Evolutionary conservation across 1,140 invertebrate genomes (phyloP).

Genomic region (Anastrepha ludens): DNA sequence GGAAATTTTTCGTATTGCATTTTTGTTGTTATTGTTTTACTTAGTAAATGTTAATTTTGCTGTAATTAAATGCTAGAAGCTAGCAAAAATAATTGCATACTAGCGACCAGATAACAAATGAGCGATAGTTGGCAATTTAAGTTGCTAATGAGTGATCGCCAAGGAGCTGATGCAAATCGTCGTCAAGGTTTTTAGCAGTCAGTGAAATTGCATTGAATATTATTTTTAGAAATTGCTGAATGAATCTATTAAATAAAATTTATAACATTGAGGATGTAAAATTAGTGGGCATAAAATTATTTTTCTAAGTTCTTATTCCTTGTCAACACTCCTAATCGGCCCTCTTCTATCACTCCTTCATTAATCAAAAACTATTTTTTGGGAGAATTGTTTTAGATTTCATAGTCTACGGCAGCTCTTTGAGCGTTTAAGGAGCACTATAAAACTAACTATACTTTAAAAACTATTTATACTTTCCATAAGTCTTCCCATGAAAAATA

Average conservation of each 20-base stretch:
- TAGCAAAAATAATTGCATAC: background rate
- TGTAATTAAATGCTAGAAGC: constrained; percentile 33
- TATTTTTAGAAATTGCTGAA: background rate
- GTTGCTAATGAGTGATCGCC: constrained; percentile 31
- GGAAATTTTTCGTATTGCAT: constrained; percentile 13
- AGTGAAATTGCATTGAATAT: background rate
- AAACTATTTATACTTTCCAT: too few relatives aligned
- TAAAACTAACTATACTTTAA: too few relatives aligned
- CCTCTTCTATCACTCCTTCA: too few relatives aligned
- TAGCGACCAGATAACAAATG: constrained; percentile 31
- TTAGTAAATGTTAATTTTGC: constrained; percentile 37
- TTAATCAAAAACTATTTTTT: too few relatives aligned
- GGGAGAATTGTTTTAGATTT: too few relatives aligned
- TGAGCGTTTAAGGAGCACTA: too few relatives aligned
- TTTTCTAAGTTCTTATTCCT: too few relatives aligned
- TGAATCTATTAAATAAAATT: background rate
- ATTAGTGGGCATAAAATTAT: too few relatives aligned
- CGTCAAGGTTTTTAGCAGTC: background rate
- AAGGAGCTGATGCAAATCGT: constrained; percentile 32
- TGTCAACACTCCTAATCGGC: too few relatives aligned
- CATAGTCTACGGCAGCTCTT: too few relatives aligned
- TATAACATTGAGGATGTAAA: too few relatives aligned
- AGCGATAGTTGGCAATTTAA: constrained; percentile 44
- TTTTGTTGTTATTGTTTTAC: background rate
- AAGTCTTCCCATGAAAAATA: too few relatives aligned